phyloP scores from a whole-genome alignment of 2,888 invertebrate species.

The Calephelis perditalis region DNA sequence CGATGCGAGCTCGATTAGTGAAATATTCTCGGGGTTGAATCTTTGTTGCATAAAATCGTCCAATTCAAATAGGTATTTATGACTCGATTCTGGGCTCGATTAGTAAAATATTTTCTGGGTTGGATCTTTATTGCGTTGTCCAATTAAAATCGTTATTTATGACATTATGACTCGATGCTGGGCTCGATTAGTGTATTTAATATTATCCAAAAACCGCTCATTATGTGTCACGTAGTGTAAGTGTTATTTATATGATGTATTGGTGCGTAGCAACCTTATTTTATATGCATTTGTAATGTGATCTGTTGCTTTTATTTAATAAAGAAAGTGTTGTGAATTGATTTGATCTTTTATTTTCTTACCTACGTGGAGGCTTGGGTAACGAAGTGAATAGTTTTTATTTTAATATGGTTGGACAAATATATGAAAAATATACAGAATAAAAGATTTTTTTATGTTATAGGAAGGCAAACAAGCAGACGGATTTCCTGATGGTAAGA shows the following conservation, averaged over 20 bases:
- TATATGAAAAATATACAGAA: too few relatives aligned
- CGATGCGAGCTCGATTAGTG: too few relatives aligned
- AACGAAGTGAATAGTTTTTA: neutral
- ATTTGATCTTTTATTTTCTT: neutral
- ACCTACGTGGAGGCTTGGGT: neutral
- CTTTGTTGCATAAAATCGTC: too few relatives aligned
- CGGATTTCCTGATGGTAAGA: too few relatives aligned
- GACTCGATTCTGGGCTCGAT: neutral
- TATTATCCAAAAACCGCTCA: slow-evolving; percentile 4
- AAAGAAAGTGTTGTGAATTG: slow-evolving; percentile 53
- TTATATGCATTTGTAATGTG: slow-evolving; percentile 38
- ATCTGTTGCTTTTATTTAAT: slow-evolving; percentile 55
- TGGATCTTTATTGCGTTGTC: too few relatives aligned
- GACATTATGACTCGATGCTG: neutral
- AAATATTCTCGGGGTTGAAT: too few relatives aligned
- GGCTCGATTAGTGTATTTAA: slow-evolving; percentile 1
- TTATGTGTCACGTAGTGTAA: neutral
- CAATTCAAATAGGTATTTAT: neutral
- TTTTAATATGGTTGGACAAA: too few relatives aligned
- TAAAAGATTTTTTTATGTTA: too few relatives aligned
- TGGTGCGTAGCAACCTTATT: slow-evolving; percentile 9
- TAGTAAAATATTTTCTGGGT: neutral
- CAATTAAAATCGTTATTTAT: neutral
- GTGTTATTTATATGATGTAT: slow-evolving; percentile 6
- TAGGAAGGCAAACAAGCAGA: too few relatives aligned